These are phyloP conservation scores for Campopleginae sp. DNA, from an alignment of 2,888 invertebrate species.

Conservation along the genomic window DNA sequence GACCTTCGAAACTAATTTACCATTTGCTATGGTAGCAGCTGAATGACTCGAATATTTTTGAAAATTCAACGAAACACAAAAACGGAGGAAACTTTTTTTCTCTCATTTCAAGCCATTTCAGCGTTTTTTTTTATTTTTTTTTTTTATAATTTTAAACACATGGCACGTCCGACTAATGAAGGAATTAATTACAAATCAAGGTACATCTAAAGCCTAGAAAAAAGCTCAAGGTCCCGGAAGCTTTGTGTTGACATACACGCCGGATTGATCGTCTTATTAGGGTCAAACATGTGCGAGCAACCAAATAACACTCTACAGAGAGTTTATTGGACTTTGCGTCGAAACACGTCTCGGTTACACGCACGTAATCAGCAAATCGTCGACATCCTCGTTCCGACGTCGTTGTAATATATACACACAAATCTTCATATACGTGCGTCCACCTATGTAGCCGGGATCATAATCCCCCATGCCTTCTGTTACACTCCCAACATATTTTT, in stretches of 20 bases:
- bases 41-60: not conserved
- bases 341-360: conserved; percentile 60
- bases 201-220: not conserved
- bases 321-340: conserved; percentile 35
- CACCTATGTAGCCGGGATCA: conserved; percentile 4
- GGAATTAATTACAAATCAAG: not conserved
- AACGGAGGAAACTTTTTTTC: not conserved
- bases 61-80: not conserved
- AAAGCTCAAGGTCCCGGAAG: conserved; percentile 30
- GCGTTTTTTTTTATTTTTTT: not conserved
- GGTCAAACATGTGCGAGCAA: conserved; percentile 64
- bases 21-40: not conserved
- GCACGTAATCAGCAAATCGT: conserved; percentile 73
- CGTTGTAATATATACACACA: conserved; percentile 37
- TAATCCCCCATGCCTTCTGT: conserved; percentile 25
- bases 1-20: not conserved
- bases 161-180: not conserved
- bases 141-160: not conserved
- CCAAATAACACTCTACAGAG: conserved; percentile 41
- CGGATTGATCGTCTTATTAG: conserved; percentile 58
- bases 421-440: conserved; percentile 30
- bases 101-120: not conserved
- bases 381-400: conserved; percentile 73
- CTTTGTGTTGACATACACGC: conserved; percentile 52
- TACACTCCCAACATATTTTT: conserved; percentile 15